Evolutionary conservation across 2,113 vertebrate genomes (phyloP).

Genomic region (Seriola quinqueradiata): DNA sequence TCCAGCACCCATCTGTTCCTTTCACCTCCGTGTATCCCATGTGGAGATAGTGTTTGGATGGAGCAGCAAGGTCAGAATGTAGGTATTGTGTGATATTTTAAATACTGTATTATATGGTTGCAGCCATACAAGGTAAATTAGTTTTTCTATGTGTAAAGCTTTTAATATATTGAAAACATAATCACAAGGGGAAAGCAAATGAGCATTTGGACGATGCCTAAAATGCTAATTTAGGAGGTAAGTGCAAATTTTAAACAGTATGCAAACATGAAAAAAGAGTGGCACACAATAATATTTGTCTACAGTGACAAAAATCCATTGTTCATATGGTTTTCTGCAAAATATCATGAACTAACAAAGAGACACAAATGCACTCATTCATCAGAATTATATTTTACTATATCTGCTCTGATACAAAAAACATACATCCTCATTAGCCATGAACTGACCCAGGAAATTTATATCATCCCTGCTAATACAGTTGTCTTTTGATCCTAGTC

Average conservation of each 20-base stretch:
- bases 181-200: not conserved
- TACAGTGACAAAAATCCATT: slow-evolving; percentile 21
- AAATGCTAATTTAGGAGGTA: slow-evolving; percentile 16
- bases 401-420: slow-evolving; percentile 57
- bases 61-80: slow-evolving; percentile 19
- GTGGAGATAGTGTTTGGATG: slow-evolving; percentile 36
- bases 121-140: not conserved
- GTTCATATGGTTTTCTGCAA: slow-evolving; percentile 35
- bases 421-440: slow-evolving; percentile 71
- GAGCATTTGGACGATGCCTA: slow-evolving; percentile 3
- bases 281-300: slow-evolving; percentile 18
- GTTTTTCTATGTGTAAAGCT: not conserved
- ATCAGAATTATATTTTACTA: slow-evolving; percentile 51
- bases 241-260: not conserved
- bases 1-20: slow-evolving; percentile 70
- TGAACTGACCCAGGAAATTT: slow-evolving; percentile 67
- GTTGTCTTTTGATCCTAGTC: slow-evolving; percentile 79
- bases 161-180: not conserved
- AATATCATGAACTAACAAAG: slow-evolving; percentile 43
- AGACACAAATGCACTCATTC: slow-evolving; percentile 48
- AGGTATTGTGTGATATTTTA: slow-evolving; percentile 12
- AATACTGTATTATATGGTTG: not conserved
- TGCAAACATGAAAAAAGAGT: not conserved
- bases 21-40: slow-evolving; percentile 49
- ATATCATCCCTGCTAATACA: slow-evolving; percentile 65